phyloP scores from a whole-genome alignment of 2,113 vertebrate genomes.

The Gallinago undulata region DNA sequence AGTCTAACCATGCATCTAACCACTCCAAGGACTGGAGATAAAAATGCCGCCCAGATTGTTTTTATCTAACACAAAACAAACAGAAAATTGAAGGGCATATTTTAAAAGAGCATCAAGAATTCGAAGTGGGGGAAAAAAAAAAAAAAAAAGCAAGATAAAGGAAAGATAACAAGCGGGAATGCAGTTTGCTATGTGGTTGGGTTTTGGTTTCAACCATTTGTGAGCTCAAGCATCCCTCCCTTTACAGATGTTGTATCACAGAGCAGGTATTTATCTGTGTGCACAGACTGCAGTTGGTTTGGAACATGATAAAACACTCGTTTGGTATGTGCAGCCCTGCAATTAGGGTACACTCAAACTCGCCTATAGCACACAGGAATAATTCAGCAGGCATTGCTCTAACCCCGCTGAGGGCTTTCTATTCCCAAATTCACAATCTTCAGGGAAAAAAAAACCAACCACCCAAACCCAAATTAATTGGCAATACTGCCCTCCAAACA shows the following conservation, averaged over 20 bases:
- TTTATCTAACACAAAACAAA: neutral
- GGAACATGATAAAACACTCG: neutral
- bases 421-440: neutral
- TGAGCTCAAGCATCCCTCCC: neutral
- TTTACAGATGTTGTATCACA: neutral
- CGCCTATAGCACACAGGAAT: neutral
- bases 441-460: neutral
- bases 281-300: neutral
- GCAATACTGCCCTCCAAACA: neutral
- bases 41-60: neutral
- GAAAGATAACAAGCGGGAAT: neutral
- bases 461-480: neutral
- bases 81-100: neutral
- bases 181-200: neutral
- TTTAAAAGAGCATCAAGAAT: neutral
- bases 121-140: neutral
- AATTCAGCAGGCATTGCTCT: neutral
- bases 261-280: neutral
- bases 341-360: neutral
- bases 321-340: neutral
- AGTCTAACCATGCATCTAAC: neutral
- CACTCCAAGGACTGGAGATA: neutral
- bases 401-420: accelerated
- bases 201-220: neutral
- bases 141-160: neutral